These are phyloP conservation scores for Dendrolimus houi DNA, from an alignment of 2,888 invertebrate species.

Conservation along the genomic window DNA sequence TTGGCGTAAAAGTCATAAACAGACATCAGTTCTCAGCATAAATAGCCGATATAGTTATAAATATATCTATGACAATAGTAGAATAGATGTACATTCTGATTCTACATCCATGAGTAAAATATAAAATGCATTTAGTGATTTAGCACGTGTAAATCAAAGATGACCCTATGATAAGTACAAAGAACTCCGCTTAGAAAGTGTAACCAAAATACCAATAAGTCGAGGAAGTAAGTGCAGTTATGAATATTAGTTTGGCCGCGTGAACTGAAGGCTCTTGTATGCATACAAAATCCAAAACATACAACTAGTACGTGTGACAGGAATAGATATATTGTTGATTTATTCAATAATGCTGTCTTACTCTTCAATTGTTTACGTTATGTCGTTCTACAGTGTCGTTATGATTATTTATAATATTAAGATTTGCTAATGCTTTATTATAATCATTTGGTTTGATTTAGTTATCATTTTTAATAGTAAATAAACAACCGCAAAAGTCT, in stretches of 20 bases:
- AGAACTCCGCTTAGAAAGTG: slow-evolving; percentile 37
- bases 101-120: too few species aligned
- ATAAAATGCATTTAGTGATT: too few species aligned
- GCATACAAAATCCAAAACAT: slow-evolving; percentile 45
- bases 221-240: slow-evolving; percentile 34
- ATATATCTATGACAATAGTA: too few species aligned
- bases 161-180: slow-evolving; percentile 5
- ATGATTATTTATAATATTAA: not conserved
- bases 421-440: too few species aligned
- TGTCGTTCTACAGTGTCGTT: not conserved
- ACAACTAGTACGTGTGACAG: slow-evolving; percentile 1
- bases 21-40: too few species aligned
- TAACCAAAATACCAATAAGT: slow-evolving; percentile 10
- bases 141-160: too few species aligned
- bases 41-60: too few species aligned
- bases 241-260: slow-evolving; percentile 43
- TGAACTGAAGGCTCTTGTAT: slow-evolving; percentile 20
- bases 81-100: too few species aligned
- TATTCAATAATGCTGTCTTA: slow-evolving; percentile 5
- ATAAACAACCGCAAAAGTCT: too few species aligned
- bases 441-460: too few species aligned
- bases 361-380: slow-evolving; percentile 4
- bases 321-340: slow-evolving; percentile 2
- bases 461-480: too few species aligned
- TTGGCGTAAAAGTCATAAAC: too few species aligned